Evolutionary conservation across 2,888 invertebrate genomes (phyloP).

Genomic region (Rhimphoctona megacephalus): DNA sequence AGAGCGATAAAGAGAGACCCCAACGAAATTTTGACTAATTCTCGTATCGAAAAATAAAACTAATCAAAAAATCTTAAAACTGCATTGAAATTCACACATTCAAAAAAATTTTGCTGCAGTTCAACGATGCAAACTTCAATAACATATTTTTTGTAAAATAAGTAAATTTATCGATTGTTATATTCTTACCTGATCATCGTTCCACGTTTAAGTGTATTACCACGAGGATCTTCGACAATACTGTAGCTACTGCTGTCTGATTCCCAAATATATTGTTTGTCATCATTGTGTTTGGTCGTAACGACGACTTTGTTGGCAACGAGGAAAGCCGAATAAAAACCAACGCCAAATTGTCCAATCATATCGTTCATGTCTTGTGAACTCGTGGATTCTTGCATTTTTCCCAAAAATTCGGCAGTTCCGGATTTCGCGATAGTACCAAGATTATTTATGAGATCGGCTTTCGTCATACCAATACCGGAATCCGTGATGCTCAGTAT

Average conservation of each 20-base stretch:
- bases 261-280: conserved; percentile 98
- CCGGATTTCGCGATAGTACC: conserved; percentile 99
- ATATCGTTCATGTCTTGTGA: conserved; percentile 95
- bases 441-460: conserved; percentile 97
- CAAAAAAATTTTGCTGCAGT: neutral
- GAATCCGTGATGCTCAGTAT: conserved; percentile 97
- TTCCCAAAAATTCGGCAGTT: conserved; percentile 97
- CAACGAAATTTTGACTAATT: too few species aligned
- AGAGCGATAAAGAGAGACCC: too few species aligned
- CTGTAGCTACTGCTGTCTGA: conserved; percentile 96
- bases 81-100: too few species aligned
- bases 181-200: conserved; percentile 91
- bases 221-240: conserved; percentile 97
- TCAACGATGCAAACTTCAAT: too few species aligned
- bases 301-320: conserved; percentile 99
- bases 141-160: neutral
- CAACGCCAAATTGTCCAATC: conserved; percentile 99
- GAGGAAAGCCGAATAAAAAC: conserved; percentile 98
- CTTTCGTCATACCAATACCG: conserved; percentile 98
- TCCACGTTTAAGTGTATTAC: conserved; percentile 95
- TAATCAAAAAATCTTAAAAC: too few species aligned
- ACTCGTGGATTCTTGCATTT: conserved; percentile 90
- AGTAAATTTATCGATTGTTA: neutral
- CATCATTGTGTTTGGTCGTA: conserved; percentile 97
- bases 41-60: too few species aligned